These are phyloP conservation scores for Harpagifer antarcticus DNA, from an alignment of 2,797 vertebrate species.

Conservation along the genomic window DNA sequence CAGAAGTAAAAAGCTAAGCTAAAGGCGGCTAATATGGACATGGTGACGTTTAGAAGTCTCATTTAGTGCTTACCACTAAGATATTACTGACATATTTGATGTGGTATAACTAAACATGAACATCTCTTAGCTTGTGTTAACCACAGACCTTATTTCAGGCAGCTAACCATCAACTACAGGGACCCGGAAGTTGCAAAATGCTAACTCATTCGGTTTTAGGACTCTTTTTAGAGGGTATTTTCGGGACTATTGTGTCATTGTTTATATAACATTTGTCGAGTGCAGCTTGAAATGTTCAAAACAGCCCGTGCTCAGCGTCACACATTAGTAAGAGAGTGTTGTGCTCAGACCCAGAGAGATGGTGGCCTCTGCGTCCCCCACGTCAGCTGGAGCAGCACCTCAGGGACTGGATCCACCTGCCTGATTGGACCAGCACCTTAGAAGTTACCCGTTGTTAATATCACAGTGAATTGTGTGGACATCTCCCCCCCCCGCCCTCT, in stretches of 20 bases:
- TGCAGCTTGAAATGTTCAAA: slow-evolving; percentile 1
- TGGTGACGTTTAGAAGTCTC: too few species aligned
- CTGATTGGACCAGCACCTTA: slow-evolving; percentile 28
- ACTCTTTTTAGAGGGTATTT: neutral
- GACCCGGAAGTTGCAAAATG: too few species aligned
- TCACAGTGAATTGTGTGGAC: slow-evolving; percentile 50
- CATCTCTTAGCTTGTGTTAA: too few species aligned
- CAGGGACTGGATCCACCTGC: slow-evolving; percentile 52
- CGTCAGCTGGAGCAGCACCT: slow-evolving; percentile 15
- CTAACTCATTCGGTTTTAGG: too few species aligned
- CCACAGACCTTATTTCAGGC: too few species aligned
- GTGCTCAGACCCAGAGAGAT: slow-evolving; percentile 11
- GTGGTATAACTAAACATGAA: too few species aligned
- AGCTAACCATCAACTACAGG: too few species aligned
- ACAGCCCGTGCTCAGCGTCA: neutral
- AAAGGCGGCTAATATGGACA: too few species aligned
- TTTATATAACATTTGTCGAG: neutral
- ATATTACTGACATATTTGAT: too few species aligned
- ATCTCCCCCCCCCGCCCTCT: neutral
- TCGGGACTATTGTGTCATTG: neutral
- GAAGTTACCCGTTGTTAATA: slow-evolving; percentile 56
- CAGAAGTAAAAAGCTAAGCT: too few species aligned
- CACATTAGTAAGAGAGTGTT: too few species aligned
- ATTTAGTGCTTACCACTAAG: too few species aligned
- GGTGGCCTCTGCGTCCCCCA: slow-evolving; percentile 12